These are phyloP conservation scores for Macrosteles quadrilineatus DNA, from an alignment of 1,140 invertebrate species.

Conservation along the genomic window DNA sequence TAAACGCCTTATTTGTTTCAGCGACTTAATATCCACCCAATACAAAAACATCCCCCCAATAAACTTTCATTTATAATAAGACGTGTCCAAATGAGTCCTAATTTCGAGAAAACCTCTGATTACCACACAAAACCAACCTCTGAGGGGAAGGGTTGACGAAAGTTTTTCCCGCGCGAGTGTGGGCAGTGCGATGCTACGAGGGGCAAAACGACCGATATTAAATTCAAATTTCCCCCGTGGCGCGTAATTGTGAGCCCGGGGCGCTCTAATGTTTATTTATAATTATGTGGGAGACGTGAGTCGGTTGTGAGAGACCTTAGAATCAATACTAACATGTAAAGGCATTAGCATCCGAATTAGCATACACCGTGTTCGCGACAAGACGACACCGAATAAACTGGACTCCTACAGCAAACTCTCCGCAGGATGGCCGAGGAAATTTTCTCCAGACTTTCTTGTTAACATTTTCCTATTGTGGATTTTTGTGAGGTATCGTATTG, in stretches of 20 bases:
- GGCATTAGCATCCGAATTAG: slow-evolving; percentile 25
- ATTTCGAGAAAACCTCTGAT: no score
- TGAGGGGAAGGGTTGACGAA: no score
- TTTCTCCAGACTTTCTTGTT: no score
- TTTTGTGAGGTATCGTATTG: no score
- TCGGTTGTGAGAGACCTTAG: slow-evolving; percentile 12
- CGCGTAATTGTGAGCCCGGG: slow-evolving; percentile 14
- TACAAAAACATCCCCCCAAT: no score
- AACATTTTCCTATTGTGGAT: no score
- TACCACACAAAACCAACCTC: no score
- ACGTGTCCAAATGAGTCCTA: no score
- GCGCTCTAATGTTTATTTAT: slow-evolving; percentile 25
- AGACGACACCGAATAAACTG: neutral
- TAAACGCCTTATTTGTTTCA: no score
- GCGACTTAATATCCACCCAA: no score
- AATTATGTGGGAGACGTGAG: slow-evolving; percentile 23
- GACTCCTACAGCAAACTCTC: neutral
- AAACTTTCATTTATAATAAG: no score
- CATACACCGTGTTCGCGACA: slow-evolving; percentile 14
- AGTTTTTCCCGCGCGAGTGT: no score
- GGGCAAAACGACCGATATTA: slow-evolving; percentile 19
- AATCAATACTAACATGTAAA: slow-evolving; percentile 27
- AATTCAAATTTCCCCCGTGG: slow-evolving; percentile 22
- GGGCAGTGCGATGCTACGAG: neutral
- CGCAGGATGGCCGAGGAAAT: neutral